phyloP scores from a whole-genome alignment of 2,797 vertebrate species.

The Rhynchonycteris naso region DNA sequence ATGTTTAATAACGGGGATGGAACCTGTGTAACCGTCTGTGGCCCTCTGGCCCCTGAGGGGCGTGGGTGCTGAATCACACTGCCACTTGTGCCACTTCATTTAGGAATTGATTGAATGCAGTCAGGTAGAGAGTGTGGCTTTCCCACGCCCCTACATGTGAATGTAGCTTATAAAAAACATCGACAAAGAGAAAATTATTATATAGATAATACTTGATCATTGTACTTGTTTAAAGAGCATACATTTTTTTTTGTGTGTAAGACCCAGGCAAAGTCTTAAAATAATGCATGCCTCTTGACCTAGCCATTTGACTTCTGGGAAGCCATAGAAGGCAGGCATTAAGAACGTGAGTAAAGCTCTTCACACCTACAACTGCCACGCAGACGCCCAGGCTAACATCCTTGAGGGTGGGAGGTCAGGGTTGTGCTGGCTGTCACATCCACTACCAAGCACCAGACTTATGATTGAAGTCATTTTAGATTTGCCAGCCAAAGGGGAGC shows the following conservation, averaged over 20 bases:
- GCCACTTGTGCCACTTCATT: slow-evolving; percentile 58
- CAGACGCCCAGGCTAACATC: background rate
- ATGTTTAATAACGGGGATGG: slow-evolving; percentile 1
- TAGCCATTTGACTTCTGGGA: background rate
- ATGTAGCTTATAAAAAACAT: slow-evolving; percentile 23
- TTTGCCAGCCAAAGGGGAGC: background rate
- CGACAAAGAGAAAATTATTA: background rate
- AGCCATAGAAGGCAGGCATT: background rate
- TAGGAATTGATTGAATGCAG: slow-evolving; percentile 70
- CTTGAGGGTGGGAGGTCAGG: background rate
- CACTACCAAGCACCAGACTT: background rate
- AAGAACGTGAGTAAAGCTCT: background rate
- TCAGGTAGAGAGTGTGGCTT: slow-evolving; percentile 54
- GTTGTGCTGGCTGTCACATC: no score
- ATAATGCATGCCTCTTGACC: background rate
- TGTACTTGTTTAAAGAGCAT: background rate
- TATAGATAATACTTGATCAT: background rate
- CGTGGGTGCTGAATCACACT: background rate
- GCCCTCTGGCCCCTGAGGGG: background rate
- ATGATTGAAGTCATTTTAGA: background rate
- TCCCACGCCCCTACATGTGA: background rate
- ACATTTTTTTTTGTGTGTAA: background rate
- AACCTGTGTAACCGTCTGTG: background rate
- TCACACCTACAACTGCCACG: background rate
- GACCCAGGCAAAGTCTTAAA: background rate